Base-by-base conservation (phyloP, 2,113 vertebrate species). In the Alaudala cheleensis region DNA sequence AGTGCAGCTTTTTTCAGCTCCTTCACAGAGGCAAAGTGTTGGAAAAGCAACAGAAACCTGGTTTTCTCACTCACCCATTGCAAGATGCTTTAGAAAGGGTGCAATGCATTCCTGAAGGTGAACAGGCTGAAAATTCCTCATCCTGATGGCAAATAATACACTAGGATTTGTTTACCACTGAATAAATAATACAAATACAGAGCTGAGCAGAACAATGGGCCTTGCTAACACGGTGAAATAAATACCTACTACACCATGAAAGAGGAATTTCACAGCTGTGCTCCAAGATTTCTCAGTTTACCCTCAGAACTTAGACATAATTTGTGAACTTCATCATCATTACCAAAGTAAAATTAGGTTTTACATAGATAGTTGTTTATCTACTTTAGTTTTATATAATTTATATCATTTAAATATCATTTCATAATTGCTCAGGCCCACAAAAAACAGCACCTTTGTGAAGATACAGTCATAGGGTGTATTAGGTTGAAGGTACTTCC, bases 381-480 rank as follows among this genome's bases (percentile, higher is more conserved):
- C 23, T 91, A 49, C 37, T 67, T 26, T 21, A 33, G 15, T 39
- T 56, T 62, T 39, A 53, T 28, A 47, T 39, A 19, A n/a, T 39
- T 73, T 33, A 23, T 54, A 45, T 54, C 5, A 39, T 33, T 54
- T 45, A 28, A 39, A 39, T n/a, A 33, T 61, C 6, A 42, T 74
- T 71, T 71, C 33, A 4, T 64, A 29, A 67, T n/a, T 47, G 5
- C 34, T 71, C 33, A 51, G 45, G 67, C 61, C 18, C 25, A 37
- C 18, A 66, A 12, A 77, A 88, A 88, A 45, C 23, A 95, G 78
- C 60, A 85, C 60, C 50, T 34, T 90, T 62, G 42, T 66, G 37
- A 88, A 93, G 40, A 69, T 11, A 77, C 12, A 44, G 24, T 47
- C 7, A 72, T 12, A 44, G 15, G 23, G 22, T 9, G 15, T 0